phyloP scores from a whole-genome alignment of 2,797 vertebrate species.

The Prionace glauca region DNA sequence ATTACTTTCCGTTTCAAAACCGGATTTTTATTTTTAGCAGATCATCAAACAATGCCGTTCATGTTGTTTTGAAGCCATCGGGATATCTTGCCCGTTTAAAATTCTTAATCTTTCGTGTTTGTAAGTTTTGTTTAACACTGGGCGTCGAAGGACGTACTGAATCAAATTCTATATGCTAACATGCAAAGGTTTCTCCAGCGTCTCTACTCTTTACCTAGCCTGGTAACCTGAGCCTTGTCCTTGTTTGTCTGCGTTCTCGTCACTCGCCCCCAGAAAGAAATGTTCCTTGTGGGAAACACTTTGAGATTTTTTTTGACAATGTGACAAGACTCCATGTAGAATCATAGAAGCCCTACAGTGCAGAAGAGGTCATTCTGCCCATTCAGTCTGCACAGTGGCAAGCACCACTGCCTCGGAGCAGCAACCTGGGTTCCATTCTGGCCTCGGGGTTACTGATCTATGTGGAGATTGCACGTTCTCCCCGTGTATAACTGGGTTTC shows the following conservation, averaged over 20 bases:
- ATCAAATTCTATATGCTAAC: background rate
- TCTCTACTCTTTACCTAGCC: background rate
- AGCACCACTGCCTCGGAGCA: too few species aligned
- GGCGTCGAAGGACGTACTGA: background rate
- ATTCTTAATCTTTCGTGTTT: background rate
- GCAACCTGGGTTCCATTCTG: too few species aligned
- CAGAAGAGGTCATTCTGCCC: too few species aligned
- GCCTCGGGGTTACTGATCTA: too few species aligned
- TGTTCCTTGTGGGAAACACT: background rate
- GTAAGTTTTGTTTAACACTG: background rate
- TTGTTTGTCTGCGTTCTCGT: background rate
- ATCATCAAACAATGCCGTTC: background rate
- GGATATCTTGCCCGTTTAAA: background rate
- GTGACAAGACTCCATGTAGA: background rate
- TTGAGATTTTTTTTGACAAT: background rate
- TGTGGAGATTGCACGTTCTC: too few species aligned
- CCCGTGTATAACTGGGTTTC: too few species aligned
- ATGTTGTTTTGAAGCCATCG: background rate
- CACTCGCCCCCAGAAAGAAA: background rate
- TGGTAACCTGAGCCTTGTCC: background rate
- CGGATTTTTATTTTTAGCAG: background rate
- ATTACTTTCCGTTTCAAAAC: background rate
- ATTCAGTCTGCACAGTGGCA: too few species aligned
- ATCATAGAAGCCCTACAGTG: too few species aligned
- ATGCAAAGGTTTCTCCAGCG: background rate